Conservation (phyloP, 2,888 invertebrate species). For the Yponomeuta evonymella region DNA sequence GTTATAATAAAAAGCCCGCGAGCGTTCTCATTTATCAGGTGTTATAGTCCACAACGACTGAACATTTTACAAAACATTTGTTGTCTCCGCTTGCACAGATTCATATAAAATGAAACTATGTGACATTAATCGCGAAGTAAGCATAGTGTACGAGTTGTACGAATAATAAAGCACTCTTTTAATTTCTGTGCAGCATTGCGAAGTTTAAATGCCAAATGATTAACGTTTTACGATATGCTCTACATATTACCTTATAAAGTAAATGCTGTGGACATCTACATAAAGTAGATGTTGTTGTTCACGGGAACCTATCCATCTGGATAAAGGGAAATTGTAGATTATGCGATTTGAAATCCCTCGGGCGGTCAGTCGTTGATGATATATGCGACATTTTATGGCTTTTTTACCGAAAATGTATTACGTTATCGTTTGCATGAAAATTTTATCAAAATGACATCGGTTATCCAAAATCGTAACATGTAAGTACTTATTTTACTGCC, state of each 20-base stretch:
- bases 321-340: constrained; percentile 13
- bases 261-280: neutral
- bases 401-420: neutral
- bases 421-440: neutral
- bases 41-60: constrained; percentile 45
- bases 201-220: neutral
- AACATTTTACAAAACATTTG: constrained; percentile 60
- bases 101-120: constrained; percentile 5
- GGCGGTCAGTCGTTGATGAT: constrained; percentile 62
- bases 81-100: constrained; percentile 36
- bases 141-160: neutral
- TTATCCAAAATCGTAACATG: too few species aligned
- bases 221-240: neutral
- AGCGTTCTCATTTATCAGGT: constrained; percentile 59
- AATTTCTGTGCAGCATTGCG: too few species aligned
- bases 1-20: constrained; percentile 56
- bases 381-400: constrained; percentile 47
- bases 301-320: neutral
- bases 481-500: too few species aligned
- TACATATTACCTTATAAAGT: neutral
- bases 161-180: too few species aligned
- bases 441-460: too few species aligned
- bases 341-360: constrained; percentile 14
- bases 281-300: neutral
- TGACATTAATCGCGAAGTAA: constrained; percentile 10